These are phyloP conservation scores for Endotricha flammealis DNA, from an alignment of 2,888 invertebrate species.

Conservation along the genomic window DNA sequence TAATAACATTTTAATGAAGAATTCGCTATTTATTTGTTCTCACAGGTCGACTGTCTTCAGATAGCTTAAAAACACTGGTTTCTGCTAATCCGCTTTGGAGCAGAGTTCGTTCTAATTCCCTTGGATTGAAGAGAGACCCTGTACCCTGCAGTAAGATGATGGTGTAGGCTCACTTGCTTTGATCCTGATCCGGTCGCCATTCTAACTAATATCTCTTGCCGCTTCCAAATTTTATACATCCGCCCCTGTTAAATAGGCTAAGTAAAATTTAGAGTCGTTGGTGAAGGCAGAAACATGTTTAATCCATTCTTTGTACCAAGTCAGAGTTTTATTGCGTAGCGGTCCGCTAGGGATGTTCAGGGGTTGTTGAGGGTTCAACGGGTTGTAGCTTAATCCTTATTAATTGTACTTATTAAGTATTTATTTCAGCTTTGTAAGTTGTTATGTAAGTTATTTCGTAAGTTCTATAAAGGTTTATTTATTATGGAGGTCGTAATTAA, in stretches of 20 bases:
- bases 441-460: no score
- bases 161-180: no score
- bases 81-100: no score
- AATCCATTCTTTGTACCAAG: conserved; percentile 42
- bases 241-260: conserved; percentile 39
- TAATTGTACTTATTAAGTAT: not conserved
- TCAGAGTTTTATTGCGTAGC: conserved; percentile 31
- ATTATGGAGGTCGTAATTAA: conserved; percentile 3
- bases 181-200: no score
- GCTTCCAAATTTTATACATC: conserved; percentile 19
- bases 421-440: not conserved
- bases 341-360: conserved; percentile 9
- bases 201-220: no score
- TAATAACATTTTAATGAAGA: no score
- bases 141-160: no score
- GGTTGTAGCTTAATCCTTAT: not conserved
- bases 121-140: no score
- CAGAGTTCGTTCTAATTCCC: no score
- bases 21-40: no score
- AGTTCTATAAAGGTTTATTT: conserved; percentile 4
- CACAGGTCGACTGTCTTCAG: no score
- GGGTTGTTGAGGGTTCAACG: conserved; percentile 1
- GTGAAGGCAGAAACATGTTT: conserved; percentile 43
- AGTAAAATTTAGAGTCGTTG: conserved; percentile 51
- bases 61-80: no score